These are phyloP conservation scores for Harpalus rufipes DNA, from an alignment of 2,888 invertebrate species.

Conservation along the genomic window DNA sequence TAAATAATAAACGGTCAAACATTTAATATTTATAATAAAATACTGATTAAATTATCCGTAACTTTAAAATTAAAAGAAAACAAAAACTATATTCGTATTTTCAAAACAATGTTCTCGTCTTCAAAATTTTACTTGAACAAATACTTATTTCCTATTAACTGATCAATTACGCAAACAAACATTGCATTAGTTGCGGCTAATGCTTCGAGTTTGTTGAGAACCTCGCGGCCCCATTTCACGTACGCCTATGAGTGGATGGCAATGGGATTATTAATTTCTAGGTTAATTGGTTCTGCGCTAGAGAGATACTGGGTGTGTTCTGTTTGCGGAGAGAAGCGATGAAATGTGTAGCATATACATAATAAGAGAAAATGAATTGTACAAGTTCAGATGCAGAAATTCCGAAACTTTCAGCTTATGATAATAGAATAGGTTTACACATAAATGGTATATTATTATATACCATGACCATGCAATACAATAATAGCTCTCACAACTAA, in stretches of 20 bases:
- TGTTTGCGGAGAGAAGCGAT: slow-evolving; percentile 3
- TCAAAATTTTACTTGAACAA: too few relatives aligned
- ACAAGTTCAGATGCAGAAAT: neutral
- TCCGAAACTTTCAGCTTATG: neutral
- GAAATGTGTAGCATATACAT: neutral
- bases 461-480: too few relatives aligned
- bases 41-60: too few relatives aligned
- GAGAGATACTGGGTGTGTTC: slow-evolving; percentile 34
- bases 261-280: slow-evolving; percentile 60
- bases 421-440: too few relatives aligned
- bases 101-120: too few relatives aligned
- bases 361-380: neutral
- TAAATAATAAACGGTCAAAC: too few relatives aligned
- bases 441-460: too few relatives aligned
- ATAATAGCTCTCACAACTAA: too few relatives aligned
- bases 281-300: slow-evolving; percentile 50
- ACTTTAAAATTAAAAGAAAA: too few relatives aligned
- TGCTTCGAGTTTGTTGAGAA: neutral
- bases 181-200: neutral
- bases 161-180: neutral
- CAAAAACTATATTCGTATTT: too few relatives aligned
- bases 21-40: too few relatives aligned
- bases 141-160: neutral
- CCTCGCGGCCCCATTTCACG: slow-evolving; percentile 41
- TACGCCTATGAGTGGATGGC: slow-evolving; percentile 46